phyloP scores from a whole-genome alignment of 1,140 invertebrate genomes.

The Trachelipus rathkii region DNA sequence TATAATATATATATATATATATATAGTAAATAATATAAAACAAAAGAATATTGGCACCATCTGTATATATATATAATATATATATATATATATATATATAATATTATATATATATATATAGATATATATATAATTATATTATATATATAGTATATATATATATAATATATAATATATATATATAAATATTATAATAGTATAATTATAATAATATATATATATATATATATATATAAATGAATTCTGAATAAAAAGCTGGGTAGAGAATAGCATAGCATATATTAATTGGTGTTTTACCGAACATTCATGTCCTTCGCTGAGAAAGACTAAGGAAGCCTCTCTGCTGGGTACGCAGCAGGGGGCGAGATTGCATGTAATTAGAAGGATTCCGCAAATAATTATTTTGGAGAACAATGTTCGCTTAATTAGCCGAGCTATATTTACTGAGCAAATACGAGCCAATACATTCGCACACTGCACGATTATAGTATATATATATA shows the following conservation, averaged over 20 bases:
- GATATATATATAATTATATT: not conserved
- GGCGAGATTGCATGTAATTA: slow-evolving; percentile 6
- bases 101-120: no score
- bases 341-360: not conserved
- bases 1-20: no score
- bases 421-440: slow-evolving; percentile 2
- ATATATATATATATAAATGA: slow-evolving; percentile 5
- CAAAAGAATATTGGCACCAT: no score
- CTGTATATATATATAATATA: no score
- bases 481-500: not conserved
- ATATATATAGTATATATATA: slow-evolving; percentile 1
- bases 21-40: no score
- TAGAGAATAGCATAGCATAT: not conserved
- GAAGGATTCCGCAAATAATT: not conserved
- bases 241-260: not conserved
- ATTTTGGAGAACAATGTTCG: not conserved
- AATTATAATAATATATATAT: slow-evolving; percentile 15
- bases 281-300: not conserved
- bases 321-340: not conserved
- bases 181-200: no score
- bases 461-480: not conserved
- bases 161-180: slow-evolving; percentile 15
- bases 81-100: no score
- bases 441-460: not conserved
- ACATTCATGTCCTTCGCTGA: not conserved